Evolutionary conservation across 2,888 invertebrate genomes (phyloP), one percentile per base, ranked within the genome.

Genomic region (Stomorhina lunata): DNA sequence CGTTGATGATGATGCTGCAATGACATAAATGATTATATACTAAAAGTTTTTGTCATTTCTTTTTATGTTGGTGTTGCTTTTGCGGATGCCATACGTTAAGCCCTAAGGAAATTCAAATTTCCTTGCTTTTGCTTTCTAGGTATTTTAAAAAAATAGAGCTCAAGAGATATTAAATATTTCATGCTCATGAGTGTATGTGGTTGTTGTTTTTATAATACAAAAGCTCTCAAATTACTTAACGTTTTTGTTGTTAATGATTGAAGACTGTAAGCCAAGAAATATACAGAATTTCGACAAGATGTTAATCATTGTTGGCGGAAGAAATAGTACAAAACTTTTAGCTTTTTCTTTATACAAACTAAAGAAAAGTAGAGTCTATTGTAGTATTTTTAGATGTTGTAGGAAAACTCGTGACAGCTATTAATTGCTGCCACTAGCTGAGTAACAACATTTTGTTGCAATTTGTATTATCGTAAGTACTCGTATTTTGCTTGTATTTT

Each of bases 381-480:
- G n/a, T n/a, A n/a, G n/a, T n/a, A n/a, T n/a, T n/a, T n/a, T n/a
- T n/a, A n/a, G n/a, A n/a, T n/a, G n/a, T n/a, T n/a, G n/a, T n/a
- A n/a, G n/a, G 7, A 10, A 40, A 2, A 9, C 6, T 43, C 40
- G 76, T 80, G 76, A 72, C 75, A 76, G n/a, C 69, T 65, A 82
- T 75, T 78, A 82, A 78, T 82, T 78, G 78, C 69, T 69, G 78
- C 75, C 71, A 48, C 37, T 65, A 48, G 37, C 55, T 48, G 22
- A 50, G 32, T 20, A 53, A 48, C 43, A 45, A 53, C 45, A 45
- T 37, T 45, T 71, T 69, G 17, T 45, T 32, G 34, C 27, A 32
- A 59, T 61, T 55, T 43, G 43, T 43, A n/a, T n/a, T n/a, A n/a
- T n/a, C n/a, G n/a, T n/a, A n/a, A n/a, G 48, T 50, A 27, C 0